phyloP scores from a whole-genome alignment of 2,888 invertebrate genomes.

The Aphodius granarius region DNA sequence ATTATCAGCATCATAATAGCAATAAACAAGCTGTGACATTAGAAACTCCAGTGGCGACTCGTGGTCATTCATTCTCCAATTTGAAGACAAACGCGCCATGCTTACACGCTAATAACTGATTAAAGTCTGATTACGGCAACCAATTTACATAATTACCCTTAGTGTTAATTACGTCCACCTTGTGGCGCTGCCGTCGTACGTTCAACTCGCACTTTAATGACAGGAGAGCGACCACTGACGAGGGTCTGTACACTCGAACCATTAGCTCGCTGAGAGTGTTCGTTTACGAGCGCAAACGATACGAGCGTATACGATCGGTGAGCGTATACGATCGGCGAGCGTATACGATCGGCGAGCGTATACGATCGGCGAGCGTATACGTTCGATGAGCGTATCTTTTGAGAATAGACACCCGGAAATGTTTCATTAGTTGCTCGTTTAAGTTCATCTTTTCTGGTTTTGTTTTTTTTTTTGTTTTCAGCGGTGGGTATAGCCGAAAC shows the following conservation, averaged over 20 bases:
- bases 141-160: neutral
- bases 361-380: no score
- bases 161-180: neutral
- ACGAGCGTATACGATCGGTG: no score
- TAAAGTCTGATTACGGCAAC: neutral
- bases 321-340: no score
- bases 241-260: no score
- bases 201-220: neutral
- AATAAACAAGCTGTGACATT: neutral
- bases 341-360: no score
- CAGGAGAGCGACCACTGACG: neutral
- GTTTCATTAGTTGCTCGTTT: neutral
- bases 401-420: neutral
- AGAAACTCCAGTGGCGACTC: neutral
- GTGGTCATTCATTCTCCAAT: neutral
- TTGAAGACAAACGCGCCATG: neutral
- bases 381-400: no score
- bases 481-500: neutral
- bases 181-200: neutral
- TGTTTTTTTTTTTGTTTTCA: neutral
- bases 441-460: neutral
- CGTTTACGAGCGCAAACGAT: no score
- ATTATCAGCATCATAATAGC: neutral
- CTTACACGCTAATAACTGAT: neutral
- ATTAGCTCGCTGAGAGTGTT: no score